Conservation (phyloP, 2,113 vertebrate species). For the Microtus montanus region DNA sequence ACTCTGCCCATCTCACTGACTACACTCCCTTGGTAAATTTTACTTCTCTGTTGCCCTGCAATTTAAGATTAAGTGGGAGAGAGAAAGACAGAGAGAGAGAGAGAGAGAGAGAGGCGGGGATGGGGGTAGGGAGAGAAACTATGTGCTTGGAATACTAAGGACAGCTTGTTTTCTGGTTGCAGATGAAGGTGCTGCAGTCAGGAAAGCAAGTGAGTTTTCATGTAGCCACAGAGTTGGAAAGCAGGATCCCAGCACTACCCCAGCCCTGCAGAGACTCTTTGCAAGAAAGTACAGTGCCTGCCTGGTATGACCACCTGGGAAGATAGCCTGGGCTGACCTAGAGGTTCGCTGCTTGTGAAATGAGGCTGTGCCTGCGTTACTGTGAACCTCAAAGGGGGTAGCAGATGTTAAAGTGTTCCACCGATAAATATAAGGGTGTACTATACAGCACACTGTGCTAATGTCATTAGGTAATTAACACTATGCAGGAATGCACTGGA, state of each 20-base stretch:
- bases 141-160: background rate
- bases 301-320: background rate
- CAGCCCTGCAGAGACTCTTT: background rate
- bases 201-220: background rate
- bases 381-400: background rate
- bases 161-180: background rate
- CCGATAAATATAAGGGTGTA: background rate
- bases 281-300: background rate
- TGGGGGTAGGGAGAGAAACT: background rate
- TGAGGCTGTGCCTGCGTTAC: background rate
- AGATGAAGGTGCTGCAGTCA: background rate
- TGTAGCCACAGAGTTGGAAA: background rate
- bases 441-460: background rate
- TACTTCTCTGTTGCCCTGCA: background rate
- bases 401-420: background rate
- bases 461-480: constrained; percentile 3
- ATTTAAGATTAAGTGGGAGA: background rate
- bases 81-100: too few relatives aligned
- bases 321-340: background rate
- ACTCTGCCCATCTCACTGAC: background rate
- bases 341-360: background rate
- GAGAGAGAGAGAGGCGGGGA: too few relatives aligned
- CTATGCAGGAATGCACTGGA: background rate
- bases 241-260: background rate
- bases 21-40: background rate